Conservation (phyloP, 2,113 vertebrate species). For the Sebastes fasciatus region DNA sequence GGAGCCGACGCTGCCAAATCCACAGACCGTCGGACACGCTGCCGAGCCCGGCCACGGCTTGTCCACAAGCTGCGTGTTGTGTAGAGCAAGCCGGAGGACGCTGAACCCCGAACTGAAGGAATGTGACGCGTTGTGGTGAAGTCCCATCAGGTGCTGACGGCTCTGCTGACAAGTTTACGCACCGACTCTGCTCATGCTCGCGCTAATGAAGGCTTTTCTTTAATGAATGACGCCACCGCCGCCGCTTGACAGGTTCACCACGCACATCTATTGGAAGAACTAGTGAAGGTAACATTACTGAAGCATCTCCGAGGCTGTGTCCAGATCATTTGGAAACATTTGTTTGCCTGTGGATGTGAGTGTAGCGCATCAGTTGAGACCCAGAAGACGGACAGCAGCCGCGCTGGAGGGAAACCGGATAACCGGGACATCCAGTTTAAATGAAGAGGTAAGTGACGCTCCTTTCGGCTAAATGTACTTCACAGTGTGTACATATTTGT, state of each 20-base stretch:
- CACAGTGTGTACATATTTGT: conserved; percentile 18
- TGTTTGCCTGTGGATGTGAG: conserved; percentile 65
- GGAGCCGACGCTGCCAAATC: conserved; percentile 52
- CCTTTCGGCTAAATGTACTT: conserved; percentile 15
- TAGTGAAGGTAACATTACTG: conserved; percentile 15
- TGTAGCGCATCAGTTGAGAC: conserved; percentile 59
- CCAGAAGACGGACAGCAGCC: conserved; percentile 39
- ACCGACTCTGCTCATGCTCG: conserved; percentile 37
- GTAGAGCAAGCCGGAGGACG: conserved; percentile 46
- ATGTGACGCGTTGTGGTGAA: conserved; percentile 69
- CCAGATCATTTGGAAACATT: conserved; percentile 41
- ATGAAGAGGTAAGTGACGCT: conserved; percentile 72
- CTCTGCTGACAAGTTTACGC: conserved; percentile 66
- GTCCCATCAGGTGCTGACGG: conserved; percentile 30
- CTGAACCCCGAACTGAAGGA: conserved; percentile 67
- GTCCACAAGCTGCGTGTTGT: conserved; percentile 1
- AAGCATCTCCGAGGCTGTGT: conserved; percentile 30
- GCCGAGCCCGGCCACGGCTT: conserved; percentile 45
- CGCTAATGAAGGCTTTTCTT: conserved; percentile 7
- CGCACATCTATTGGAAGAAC: conserved; percentile 24
- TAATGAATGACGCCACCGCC: conserved; percentile 68
- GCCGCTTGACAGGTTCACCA: conserved; percentile 32
- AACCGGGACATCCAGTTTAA: conserved; percentile 47
- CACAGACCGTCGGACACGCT: conserved; percentile 53
- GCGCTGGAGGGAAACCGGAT: conserved; percentile 41